phyloP scores from a whole-genome alignment of 2,888 invertebrate species.

The Boloria euphrosyne region DNA sequence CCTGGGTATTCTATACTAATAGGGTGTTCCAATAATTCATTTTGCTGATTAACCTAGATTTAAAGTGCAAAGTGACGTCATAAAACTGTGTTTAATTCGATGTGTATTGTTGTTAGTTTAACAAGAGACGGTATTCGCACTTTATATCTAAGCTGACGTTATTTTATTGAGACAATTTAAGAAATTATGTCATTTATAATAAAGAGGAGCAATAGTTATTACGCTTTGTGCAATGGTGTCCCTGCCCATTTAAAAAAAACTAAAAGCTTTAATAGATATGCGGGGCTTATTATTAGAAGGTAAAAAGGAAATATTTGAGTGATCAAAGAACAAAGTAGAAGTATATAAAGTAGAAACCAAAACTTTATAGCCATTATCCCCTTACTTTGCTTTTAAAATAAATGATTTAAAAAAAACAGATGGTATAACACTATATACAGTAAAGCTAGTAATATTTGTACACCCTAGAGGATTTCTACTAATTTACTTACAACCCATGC shows the following conservation, averaged over 20 bases:
- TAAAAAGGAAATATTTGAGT: background rate
- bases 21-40: background rate
- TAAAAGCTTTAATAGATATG: background rate
- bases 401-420: background rate
- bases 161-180: slow-evolving; percentile 17
- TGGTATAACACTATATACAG: background rate
- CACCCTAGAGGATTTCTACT: slow-evolving; percentile 1
- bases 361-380: background rate
- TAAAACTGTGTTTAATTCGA: background rate
- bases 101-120: background rate
- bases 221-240: background rate
- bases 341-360: too few species aligned
- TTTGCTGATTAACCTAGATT: background rate
- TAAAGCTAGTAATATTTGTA: background rate
- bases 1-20: background rate
- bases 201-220: background rate
- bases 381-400: background rate
- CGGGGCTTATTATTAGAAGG: background rate
- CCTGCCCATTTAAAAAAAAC: background rate
- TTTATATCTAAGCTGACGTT: slow-evolving; percentile 10
- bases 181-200: slow-evolving; percentile 13
- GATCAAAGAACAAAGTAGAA: too few species aligned
- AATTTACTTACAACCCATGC: slow-evolving; percentile 11
- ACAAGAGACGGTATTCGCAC: slow-evolving; percentile 2
- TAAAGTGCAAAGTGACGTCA: background rate